Evolutionary conservation across 2,797 vertebrate species (phyloP).

Genomic region (Cyclura pinguis): DNA sequence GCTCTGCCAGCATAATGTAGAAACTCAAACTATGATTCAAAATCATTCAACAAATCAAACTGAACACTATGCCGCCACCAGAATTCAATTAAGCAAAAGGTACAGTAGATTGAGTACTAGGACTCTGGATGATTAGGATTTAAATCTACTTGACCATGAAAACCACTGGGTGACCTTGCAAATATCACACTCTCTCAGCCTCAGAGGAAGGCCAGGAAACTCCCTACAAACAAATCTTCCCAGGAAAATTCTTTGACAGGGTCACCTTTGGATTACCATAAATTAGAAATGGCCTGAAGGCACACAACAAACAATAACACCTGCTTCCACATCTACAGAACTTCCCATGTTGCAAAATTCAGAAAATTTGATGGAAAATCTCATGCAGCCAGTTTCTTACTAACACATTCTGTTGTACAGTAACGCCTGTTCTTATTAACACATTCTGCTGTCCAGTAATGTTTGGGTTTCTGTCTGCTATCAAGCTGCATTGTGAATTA

Average conservation of each 20-base stretch:
- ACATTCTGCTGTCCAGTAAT: neutral
- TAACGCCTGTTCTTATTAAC: neutral
- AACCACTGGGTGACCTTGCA: too few species aligned
- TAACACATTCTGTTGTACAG: neutral
- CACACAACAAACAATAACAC: too few species aligned
- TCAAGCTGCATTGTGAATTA: neutral
- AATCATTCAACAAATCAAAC: neutral
- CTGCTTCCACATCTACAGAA: neutral
- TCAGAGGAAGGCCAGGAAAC: too few species aligned
- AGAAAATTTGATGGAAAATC: neutral
- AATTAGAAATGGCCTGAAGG: too few species aligned
- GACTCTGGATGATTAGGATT: too few species aligned
- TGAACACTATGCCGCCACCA: neutral
- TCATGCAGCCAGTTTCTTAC: neutral
- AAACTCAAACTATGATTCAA: too few species aligned
- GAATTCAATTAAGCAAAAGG: conserved; percentile 17
- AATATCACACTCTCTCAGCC: neutral
- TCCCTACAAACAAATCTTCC: too few species aligned
- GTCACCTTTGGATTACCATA: too few species aligned
- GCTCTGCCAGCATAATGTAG: too few species aligned
- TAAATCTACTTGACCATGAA: too few species aligned
- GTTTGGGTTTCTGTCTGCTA: neutral
- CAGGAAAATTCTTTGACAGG: too few species aligned
- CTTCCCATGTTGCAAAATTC: neutral
- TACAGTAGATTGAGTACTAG: too few species aligned